Evolutionary conservation across 2,888 invertebrate genomes (phyloP).

Genomic region (Heliconius hortense): DNA sequence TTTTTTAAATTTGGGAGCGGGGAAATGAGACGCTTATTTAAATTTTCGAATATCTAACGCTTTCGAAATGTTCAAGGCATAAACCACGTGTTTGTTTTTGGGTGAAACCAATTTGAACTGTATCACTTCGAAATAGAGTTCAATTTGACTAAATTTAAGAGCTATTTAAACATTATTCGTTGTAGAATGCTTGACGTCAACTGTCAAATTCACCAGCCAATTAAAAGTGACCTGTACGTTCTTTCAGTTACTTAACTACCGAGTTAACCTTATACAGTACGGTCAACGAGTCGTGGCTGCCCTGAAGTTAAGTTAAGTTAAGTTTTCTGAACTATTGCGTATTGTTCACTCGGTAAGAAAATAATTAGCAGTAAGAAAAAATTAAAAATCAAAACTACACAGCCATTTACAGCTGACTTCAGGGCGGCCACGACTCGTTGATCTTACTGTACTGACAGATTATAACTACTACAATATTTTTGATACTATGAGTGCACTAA

Average conservation of each 20-base stretch:
- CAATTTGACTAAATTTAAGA: constrained; percentile 45
- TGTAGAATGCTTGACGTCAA: constrained; percentile 59
- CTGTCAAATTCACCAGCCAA: constrained; percentile 57
- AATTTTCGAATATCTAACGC: constrained; percentile 58
- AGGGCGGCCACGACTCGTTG: too few species aligned
- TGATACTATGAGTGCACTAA: constrained; percentile 61
- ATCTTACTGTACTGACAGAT: constrained; percentile 45
- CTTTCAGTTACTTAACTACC: neutral
- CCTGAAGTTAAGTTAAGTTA: too few species aligned
- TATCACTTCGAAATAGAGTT: constrained; percentile 44
- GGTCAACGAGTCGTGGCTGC: too few species aligned
- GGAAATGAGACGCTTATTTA: constrained; percentile 58
- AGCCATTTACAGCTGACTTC: too few species aligned
- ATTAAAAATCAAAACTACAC: too few species aligned
- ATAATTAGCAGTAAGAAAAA: too few species aligned
- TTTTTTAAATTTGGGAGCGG: constrained; percentile 63
- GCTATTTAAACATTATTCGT: constrained; percentile 54
- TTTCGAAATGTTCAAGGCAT: constrained; percentile 45
- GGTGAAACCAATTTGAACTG: constrained; percentile 42
- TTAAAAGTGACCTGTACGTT: constrained; percentile 44
- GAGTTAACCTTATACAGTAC: constrained; percentile 46
- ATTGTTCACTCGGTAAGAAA: too few species aligned
- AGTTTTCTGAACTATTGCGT: too few species aligned
- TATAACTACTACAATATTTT: constrained; percentile 67
- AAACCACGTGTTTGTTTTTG: constrained; percentile 35